A percentile compares a stretch with the other conserved stretches of the same genome.
These are phyloP conservation scores for Trichogramma dendrolimi DNA, from an alignment of 2,888 invertebrate genomes.

Conservation along the genomic window DNA sequence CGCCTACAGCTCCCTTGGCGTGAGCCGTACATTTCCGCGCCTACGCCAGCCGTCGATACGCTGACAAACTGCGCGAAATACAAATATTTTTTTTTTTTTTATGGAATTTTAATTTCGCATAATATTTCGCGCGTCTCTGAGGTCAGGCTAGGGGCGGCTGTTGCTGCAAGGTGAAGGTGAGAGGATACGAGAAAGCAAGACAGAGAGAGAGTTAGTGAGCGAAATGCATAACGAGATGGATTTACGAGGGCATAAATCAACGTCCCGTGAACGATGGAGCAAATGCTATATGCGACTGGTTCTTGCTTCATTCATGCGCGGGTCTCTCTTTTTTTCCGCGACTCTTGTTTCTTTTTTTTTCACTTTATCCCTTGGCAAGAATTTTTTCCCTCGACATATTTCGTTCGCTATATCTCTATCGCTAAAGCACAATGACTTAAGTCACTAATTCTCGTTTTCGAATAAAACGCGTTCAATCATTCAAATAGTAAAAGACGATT, in stretches of 20 bases:
- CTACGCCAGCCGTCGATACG: background rate
- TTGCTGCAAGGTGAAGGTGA: background rate
- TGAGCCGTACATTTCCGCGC: slow-evolving; percentile 2
- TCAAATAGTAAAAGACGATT: too few species aligned
- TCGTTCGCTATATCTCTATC: too few species aligned
- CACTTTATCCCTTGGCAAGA: too few species aligned
- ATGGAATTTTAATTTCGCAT: slow-evolving; percentile 39
- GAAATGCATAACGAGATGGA: slow-evolving; percentile 36
- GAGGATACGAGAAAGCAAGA: too few species aligned
- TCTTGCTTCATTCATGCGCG: slow-evolving; percentile 15
- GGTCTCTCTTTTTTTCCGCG: too few species aligned
- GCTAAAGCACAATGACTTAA: too few species aligned
- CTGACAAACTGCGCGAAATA: slow-evolving; percentile 31
- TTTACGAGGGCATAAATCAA: slow-evolving; percentile 35
- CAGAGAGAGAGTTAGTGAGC: background rate
- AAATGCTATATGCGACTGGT: slow-evolving; percentile 19
- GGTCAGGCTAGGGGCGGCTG: background rate
- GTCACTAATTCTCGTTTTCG: too few species aligned
- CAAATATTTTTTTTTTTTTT: slow-evolving; percentile 30
- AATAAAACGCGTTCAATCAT: too few species aligned
- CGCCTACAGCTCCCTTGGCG: slow-evolving; percentile 21
- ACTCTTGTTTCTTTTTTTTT: too few species aligned
- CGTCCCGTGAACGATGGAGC: slow-evolving; percentile 32
- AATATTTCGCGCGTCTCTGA: slow-evolving; percentile 29
- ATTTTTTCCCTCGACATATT: too few species aligned